phyloP scores from a whole-genome alignment of 2,797 vertebrate species.

The Lacerta viridis region DNA sequence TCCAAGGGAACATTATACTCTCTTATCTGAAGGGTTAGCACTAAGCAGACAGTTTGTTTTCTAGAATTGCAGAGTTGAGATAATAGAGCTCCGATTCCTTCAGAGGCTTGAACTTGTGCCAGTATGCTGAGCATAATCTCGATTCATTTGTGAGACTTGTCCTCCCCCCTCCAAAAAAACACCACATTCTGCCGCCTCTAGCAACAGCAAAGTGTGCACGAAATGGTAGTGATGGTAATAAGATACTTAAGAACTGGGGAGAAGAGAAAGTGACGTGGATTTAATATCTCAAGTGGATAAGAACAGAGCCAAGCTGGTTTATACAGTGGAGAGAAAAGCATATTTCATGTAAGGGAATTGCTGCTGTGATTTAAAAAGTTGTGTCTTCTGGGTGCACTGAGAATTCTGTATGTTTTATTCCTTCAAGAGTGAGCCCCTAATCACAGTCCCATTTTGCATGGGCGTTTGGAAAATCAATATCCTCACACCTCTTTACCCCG shows the following conservation, averaged over 20 bases:
- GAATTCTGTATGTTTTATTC: background rate
- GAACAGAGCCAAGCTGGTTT: background rate
- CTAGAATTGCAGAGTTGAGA: slow-evolving; percentile 17
- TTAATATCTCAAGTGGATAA: background rate
- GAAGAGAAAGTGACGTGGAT: background rate
- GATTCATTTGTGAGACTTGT: background rate
- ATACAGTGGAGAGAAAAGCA: no score
- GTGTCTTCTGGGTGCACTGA: background rate
- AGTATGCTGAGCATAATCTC: slow-evolving; percentile 5
- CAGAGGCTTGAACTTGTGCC: slow-evolving; percentile 18
- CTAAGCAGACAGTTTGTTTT: slow-evolving; percentile 37
- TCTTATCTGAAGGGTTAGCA: slow-evolving; percentile 35
- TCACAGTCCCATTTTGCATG: background rate
- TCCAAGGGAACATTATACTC: slow-evolving; percentile 29
- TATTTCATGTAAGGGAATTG: background rate
- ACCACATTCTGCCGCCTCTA: background rate
- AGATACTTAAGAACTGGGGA: background rate
- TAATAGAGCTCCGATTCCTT: slow-evolving; percentile 21
- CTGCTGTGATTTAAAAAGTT: background rate
- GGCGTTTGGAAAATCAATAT: background rate
- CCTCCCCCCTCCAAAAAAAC: no score
- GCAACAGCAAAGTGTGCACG: background rate
- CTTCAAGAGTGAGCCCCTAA: background rate
- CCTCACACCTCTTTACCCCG: no score
- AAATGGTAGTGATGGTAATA: background rate